Conservation (phyloP, 1,140 invertebrate species). For the Drusus annulatus region DNA sequence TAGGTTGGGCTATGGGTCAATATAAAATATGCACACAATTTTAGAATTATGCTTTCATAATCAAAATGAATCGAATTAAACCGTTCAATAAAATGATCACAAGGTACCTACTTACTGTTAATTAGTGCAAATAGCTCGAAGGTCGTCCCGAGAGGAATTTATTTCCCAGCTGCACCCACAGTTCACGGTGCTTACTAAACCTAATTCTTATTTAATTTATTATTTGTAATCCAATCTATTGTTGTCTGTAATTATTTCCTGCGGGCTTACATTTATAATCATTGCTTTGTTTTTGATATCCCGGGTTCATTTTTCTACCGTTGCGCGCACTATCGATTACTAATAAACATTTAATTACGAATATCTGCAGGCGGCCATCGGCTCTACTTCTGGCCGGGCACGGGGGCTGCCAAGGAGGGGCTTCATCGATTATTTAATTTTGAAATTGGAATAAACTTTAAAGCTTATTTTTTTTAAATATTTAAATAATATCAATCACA, state of each 20-base stretch:
- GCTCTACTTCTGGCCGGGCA: background rate
- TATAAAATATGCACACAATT: too few species aligned
- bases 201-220: constrained; percentile 43
- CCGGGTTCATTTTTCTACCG: constrained; percentile 11
- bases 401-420: background rate
- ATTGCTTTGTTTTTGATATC: constrained; percentile 39
- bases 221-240: constrained; percentile 34
- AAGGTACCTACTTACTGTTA: background rate
- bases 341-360: constrained; percentile 53
- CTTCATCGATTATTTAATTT: background rate
- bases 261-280: constrained; percentile 21
- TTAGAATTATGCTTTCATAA: too few species aligned
- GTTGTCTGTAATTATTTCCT: constrained; percentile 45
- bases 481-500: too few species aligned
- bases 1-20: too few species aligned
- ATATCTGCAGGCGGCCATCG: constrained; percentile 47
- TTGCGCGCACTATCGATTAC: constrained; percentile 45
- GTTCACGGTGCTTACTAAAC: background rate
- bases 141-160: background rate
- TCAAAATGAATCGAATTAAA: too few species aligned
- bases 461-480: too few species aligned
- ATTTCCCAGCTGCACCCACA: background rate
- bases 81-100: background rate
- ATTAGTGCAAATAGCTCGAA: constrained; percentile 3
- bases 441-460: too few species aligned